Conservation (phyloP, 2,113 vertebrate genomes). For the Casuarius casuarius region DNA sequence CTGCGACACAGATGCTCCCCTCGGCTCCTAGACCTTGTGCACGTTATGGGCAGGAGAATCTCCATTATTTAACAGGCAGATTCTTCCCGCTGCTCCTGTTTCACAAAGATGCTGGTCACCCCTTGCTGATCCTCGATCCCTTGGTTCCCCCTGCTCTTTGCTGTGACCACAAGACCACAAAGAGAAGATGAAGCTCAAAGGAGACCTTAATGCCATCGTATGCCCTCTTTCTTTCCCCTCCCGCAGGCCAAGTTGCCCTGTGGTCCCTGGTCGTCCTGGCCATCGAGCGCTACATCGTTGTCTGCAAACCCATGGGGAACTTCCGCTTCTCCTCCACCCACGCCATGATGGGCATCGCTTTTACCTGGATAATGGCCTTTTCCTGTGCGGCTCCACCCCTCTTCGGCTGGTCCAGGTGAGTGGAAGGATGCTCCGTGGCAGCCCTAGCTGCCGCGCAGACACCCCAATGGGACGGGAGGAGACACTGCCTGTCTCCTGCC, state of each 20-base stretch:
- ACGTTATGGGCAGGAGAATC: rapidly evolving
- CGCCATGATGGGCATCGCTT: conserved; percentile 73
- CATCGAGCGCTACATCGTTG: conserved; percentile 82
- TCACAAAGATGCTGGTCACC: background rate
- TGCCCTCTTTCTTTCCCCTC: background rate
- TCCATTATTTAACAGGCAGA: too few relatives aligned
- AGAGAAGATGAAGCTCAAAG: background rate
- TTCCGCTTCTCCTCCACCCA: conserved; percentile 80
- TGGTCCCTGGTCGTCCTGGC: conserved; percentile 85
- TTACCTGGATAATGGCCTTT: conserved; percentile 82
- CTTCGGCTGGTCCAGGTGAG: conserved; percentile 84
- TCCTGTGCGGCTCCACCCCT: conserved; percentile 80
- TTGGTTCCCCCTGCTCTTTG: background rate
- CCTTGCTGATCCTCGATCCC: too few relatives aligned
- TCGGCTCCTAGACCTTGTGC: background rate
- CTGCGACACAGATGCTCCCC: background rate
- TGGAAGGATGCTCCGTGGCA: rapidly evolving
- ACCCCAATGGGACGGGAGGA: background rate
- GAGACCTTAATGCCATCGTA: background rate
- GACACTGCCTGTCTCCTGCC: too few relatives aligned
- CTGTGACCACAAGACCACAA: background rate
- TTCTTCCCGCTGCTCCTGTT: background rate
- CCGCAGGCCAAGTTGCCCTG: conserved; percentile 75
- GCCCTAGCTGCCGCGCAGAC: background rate
- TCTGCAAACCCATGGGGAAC: conserved; percentile 86